Evolutionary conservation across 1,140 invertebrate genomes (phyloP).

Genomic region (Formica selysi): DNA sequence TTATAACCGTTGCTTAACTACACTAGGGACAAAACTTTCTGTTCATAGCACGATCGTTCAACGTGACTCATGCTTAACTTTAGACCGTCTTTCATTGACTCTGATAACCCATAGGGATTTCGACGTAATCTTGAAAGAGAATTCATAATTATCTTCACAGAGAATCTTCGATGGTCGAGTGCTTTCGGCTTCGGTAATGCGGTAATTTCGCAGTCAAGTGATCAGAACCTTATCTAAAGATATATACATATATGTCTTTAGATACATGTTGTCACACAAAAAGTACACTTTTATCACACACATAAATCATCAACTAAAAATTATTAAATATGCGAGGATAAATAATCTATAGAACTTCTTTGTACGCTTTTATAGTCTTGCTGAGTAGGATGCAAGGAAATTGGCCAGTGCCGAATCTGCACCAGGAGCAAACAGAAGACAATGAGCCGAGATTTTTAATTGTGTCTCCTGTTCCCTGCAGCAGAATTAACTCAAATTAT

Average conservation of each 20-base stretch:
- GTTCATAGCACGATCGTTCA: constrained; percentile 59
- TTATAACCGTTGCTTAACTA: neutral
- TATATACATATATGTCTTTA: neutral
- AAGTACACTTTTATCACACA: neutral
- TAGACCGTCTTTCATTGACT: constrained; percentile 77
- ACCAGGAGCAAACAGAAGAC: constrained; percentile 84
- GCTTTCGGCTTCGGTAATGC: constrained; percentile 21
- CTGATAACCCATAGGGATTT: constrained; percentile 70
- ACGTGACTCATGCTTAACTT: constrained; percentile 65
- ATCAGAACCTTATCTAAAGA: constrained; percentile 30
- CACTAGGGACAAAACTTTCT: constrained; percentile 76
- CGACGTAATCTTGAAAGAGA: constrained; percentile 75
- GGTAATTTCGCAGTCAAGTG: constrained; percentile 48
- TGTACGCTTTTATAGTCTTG: neutral
- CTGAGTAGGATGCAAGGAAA: constrained; percentile 72
- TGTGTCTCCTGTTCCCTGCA: constrained; percentile 82
- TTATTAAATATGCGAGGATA: neutral
- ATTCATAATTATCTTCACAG: constrained; percentile 77
- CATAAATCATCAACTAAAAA: constrained; percentile 27
- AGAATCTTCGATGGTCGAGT: constrained; percentile 61
- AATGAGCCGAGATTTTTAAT: constrained; percentile 85
- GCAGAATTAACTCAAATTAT: constrained; percentile 85
- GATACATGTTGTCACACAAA: neutral
- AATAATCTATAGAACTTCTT: neutral
- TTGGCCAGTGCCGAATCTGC: constrained; percentile 79